Evolutionary conservation across 2,797 vertebrate genomes (phyloP), one percentile per base, ranked within the genome.

Genomic region (Clamator glandarius): DNA sequence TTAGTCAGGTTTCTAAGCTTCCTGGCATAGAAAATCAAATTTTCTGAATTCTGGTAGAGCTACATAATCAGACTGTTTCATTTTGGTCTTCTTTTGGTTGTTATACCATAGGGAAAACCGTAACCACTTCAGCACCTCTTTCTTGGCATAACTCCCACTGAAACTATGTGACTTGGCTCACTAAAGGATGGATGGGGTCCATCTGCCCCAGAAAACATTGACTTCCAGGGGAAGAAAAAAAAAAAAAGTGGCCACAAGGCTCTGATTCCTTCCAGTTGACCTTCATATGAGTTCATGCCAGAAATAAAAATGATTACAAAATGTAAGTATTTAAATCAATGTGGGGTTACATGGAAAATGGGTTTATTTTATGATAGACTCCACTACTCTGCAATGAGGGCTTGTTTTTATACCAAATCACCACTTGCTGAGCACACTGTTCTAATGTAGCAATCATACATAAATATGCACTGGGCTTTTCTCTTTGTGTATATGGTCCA

Each of bases 11-110:
- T 92, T 55, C 58, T 73, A n/a, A 78, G 74, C 14, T 58, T 59
- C 50, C 62, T 61, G 24, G 55, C 35, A 72, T 4, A 51, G 35
- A 85, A 79, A 23, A 4, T 8, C 8, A 28, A 24, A 25, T 55
- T 68, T 77, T 75, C 42, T 68, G 70, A 89, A 36, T 82, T 58
- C 44, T 67, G 12, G n/a, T 69, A 61, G 48, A 75, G 68, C 33
- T 89, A 52, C 84, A 82, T 29, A 57, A 70, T 70, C 29, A 67
- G 63, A 24, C 26, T 70, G 33, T 15, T 33, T 13, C 9, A 18
- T 70, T 90, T 82, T 42, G n/a, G 87, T 91, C 89, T 92, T 87
- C 76, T 8, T 46, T 46, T 64, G 85, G 87, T 77, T 70, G 6
- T 72, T 91, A 90, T 19, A 54, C 67, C 70, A 41, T 0, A 13